A percentile compares a stretch with the other conserved stretches of the same genome.
Conservation (phyloP, 2,113 vertebrate genomes). For the Notarius quadriscutis region DNA sequence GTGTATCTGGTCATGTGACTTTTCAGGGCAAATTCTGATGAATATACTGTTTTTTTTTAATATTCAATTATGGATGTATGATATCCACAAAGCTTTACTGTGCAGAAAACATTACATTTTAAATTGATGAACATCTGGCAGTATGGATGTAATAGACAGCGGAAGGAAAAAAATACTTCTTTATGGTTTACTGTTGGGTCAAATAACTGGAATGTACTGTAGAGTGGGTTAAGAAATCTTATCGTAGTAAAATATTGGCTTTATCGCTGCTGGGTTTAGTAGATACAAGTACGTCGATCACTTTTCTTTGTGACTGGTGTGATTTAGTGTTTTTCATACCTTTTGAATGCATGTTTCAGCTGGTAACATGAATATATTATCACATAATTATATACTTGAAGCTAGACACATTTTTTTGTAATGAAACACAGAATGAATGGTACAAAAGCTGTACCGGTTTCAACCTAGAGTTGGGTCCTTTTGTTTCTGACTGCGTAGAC, state of each 20-base stretch:
- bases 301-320: not conserved
- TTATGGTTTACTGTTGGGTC: not conserved
- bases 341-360: not conserved
- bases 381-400: not conserved
- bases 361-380: not conserved
- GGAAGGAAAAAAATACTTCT: not conserved
- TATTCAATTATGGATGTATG: not conserved
- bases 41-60: not conserved
- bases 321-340: not conserved
- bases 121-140: not conserved
- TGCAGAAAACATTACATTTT: not conserved
- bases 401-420: not conserved
- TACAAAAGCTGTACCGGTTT: not conserved
- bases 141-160: not conserved
- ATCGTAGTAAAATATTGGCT: not conserved
- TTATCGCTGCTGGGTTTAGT: not conserved
- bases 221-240: not conserved
- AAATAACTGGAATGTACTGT: not conserved
- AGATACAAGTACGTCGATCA: not conserved
- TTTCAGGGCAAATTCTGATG: not conserved
- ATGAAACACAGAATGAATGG: not conserved
- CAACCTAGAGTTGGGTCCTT: too few species aligned
- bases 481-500: not conserved
- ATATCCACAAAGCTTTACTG: not conserved
- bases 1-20: not conserved